Evolutionary conservation across 1,140 invertebrate genomes (phyloP).

Genomic region (Ptiloglossa arizonensis): DNA sequence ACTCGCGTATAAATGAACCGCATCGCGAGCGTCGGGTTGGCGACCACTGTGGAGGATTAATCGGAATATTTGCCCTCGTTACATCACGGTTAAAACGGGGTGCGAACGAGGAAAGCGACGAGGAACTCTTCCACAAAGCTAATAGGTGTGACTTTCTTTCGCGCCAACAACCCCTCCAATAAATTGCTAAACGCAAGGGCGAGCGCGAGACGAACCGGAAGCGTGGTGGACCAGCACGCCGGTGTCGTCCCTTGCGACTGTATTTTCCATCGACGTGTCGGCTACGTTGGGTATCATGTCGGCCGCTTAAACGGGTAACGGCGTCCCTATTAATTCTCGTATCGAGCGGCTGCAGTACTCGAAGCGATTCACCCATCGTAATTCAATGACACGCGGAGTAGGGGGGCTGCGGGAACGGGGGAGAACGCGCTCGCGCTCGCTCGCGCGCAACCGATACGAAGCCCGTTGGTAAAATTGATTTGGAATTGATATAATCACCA

Average conservation of each 20-base stretch:
- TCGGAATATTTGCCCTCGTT: too few species aligned
- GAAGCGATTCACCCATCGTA: constrained; percentile 69
- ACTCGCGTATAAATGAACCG: too few species aligned
- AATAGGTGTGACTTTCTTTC: background rate
- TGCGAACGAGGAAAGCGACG: too few species aligned
- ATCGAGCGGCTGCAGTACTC: constrained; percentile 65
- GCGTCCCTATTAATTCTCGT: constrained; percentile 68
- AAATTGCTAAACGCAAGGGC: background rate
- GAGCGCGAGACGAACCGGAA: constrained; percentile 3
- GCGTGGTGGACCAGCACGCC: background rate
- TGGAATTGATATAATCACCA: constrained; percentile 70
- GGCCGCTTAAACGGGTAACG: constrained; percentile 65
- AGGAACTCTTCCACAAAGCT: too few species aligned
- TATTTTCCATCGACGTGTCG: constrained; percentile 56
- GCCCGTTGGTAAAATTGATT: constrained; percentile 74
- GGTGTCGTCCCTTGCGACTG: constrained; percentile 6
- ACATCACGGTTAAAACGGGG: too few species aligned
- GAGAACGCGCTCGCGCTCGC: background rate
- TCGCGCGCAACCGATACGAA: constrained; percentile 30
- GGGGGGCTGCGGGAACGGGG: constrained; percentile 7
- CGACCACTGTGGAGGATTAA: too few species aligned
- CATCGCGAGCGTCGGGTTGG: too few species aligned
- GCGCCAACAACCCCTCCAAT: background rate
- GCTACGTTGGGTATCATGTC: constrained; percentile 61
- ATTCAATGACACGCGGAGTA: constrained; percentile 65